Base-by-base conservation (phyloP, 2,888 invertebrate species). In the Capitulum mitella region DNA sequence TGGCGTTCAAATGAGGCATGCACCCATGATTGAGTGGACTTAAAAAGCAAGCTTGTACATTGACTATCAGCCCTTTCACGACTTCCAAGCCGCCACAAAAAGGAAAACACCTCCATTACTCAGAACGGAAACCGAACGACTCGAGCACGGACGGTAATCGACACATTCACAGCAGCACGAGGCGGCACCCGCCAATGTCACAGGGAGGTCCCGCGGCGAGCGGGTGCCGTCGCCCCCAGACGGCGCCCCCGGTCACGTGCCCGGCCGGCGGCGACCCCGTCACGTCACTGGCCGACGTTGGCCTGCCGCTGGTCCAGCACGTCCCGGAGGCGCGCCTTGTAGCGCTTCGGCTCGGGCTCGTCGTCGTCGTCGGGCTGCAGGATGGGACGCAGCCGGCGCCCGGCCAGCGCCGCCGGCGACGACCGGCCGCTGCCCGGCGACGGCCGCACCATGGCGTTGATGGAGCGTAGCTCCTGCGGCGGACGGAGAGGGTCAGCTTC, bases 391-490 rank as follows among this genome's bases (percentile, higher is more conserved):
- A 37, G 64, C 14, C 64, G 32, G 34, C 8, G 5, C 34, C 32
- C 43, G 29, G 75, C 37, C 19, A 3, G 19, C 16, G 6, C 37
- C 43, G 43, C 29, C 75, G 29, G 75, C 70, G 6, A 26, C 43
- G 43, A n/a, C n/a, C n/a, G 10, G 26, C 74, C 43, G n/a, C 32
- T 46, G 40, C n/a, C 43, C 16, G 75, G 48, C 61, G 46, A 48
- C 37, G 77, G 76, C 26, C 43, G 40, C n/a, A 78, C 76, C 76
- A 78, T 48, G 43, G 78, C 75, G 78, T 78, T 78, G 43, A 78
- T 78, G 34, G 78, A 76, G 5, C 78, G 76, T 43, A 78, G 61
- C 43, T 78, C 64, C 78, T 78, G 78, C 70, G 51, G 54, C 51
- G 19, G 51, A 51, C n/a, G n/a, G n/a, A n/a, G n/a, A n/a, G n/a